A percentile compares a stretch with the other conserved stretches of the same genome.
These are phyloP conservation scores for Crenuchus spilurus DNA, from an alignment of 2,797 vertebrate species.

Conservation along the genomic window DNA sequence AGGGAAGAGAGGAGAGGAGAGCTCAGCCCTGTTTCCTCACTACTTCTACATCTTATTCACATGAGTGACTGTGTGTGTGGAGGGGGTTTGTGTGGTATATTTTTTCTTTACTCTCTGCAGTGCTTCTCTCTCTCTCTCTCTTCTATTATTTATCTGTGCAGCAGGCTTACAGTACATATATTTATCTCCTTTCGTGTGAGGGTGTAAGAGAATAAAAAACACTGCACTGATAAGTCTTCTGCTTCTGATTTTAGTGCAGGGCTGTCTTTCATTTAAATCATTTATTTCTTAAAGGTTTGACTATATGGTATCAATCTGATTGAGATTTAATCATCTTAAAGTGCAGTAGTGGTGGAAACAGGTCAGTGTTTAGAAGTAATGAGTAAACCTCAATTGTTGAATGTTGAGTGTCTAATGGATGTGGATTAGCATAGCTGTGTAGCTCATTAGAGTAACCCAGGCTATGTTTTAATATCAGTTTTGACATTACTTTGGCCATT, in stretches of 20 bases:
- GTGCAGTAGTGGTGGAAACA: too few species aligned
- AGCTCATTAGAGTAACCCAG: too few species aligned
- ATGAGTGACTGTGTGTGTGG: slow-evolving; percentile 33
- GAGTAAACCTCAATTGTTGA: too few species aligned
- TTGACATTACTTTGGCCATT: too few species aligned
- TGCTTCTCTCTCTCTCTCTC: slow-evolving; percentile 58
- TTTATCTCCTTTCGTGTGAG: slow-evolving; percentile 50
- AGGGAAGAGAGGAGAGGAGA: slow-evolving; percentile 50
- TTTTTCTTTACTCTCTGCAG: slow-evolving; percentile 5
- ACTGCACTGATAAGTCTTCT: background rate
- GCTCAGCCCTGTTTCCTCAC: slow-evolving; percentile 28
- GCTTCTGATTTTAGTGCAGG: background rate
- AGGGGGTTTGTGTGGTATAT: slow-evolving; percentile 9
- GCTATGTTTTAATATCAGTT: too few species aligned
- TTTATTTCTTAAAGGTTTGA: too few species aligned
- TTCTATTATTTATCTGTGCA: slow-evolving; percentile 77
- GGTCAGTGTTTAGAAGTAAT: too few species aligned
- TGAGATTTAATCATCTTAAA: too few species aligned
- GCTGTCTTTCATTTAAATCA: too few species aligned
- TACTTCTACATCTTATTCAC: slow-evolving; percentile 26
- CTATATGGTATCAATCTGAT: too few species aligned
- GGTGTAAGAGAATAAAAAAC: background rate
- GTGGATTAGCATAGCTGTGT: too few species aligned
- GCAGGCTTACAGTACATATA: slow-evolving; percentile 67
- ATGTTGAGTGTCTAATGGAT: too few species aligned